These are phyloP conservation scores for Parochlus steinenii DNA, from an alignment of 2,888 invertebrate species.

Conservation along the genomic window DNA sequence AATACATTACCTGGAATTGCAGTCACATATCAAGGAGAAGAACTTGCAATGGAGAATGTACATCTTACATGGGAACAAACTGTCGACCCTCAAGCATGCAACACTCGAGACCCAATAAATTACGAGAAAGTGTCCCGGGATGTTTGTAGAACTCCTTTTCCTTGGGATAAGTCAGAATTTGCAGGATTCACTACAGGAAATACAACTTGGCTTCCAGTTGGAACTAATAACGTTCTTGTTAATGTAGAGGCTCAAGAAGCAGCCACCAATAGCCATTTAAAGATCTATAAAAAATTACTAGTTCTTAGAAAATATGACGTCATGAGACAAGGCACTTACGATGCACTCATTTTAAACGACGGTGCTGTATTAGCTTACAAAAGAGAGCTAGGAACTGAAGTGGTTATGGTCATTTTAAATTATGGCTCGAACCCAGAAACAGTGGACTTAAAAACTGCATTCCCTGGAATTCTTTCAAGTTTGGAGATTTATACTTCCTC, in stretches of 20 bases:
- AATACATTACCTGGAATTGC: conserved; percentile 40
- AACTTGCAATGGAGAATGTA: conserved; percentile 52
- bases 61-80: conserved; percentile 41
- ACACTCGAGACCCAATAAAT: conserved; percentile 29
- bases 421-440: not conserved
- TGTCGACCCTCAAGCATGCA: conserved; percentile 39
- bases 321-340: not conserved
- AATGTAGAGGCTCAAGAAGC: conserved; percentile 41
- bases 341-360: not conserved
- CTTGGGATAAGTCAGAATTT: conserved; percentile 31
- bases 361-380: not conserved
- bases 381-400: not conserved
- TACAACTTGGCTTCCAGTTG: conserved; percentile 45
- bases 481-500: not conserved
- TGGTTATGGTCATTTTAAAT: not conserved
- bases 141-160: conserved; percentile 36
- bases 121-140: conserved; percentile 31
- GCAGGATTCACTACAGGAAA: conserved; percentile 28
- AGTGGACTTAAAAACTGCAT: not conserved
- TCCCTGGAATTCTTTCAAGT: not conserved
- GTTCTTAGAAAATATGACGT: conserved; percentile 34
- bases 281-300: conserved; percentile 41
- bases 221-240: conserved; percentile 36
- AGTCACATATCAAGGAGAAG: conserved; percentile 52
- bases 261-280: conserved; percentile 38